phyloP scores from a whole-genome alignment of 1,140 invertebrate species.

The Zaprionus ghesquierei region DNA sequence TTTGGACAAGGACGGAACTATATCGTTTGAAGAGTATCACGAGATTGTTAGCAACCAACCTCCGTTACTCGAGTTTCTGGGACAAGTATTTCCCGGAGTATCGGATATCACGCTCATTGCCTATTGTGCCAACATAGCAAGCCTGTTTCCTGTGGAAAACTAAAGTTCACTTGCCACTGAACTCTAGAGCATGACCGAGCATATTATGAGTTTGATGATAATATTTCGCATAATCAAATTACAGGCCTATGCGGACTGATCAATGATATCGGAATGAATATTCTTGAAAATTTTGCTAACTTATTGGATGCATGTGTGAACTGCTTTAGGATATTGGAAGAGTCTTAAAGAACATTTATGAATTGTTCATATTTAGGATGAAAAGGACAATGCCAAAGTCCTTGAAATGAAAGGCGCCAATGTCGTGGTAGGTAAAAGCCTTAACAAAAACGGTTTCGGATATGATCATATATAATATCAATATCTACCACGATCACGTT shows the following conservation, averaged over 20 bases:
- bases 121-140: constrained; percentile 53
- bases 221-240: background rate
- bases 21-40: constrained; percentile 89
- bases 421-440: too few relatives aligned
- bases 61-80: constrained; percentile 89
- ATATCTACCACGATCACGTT: too few relatives aligned
- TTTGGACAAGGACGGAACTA: constrained; percentile 89
- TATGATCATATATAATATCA: too few relatives aligned
- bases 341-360: too few relatives aligned
- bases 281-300: background rate
- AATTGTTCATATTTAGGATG: too few relatives aligned
- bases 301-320: too few relatives aligned
- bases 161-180: background rate
- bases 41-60: constrained; percentile 86
- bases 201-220: background rate
- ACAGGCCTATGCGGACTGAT: background rate
- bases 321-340: too few relatives aligned
- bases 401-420: too few relatives aligned
- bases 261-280: background rate
- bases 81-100: constrained; percentile 88
- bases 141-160: constrained; percentile 27
- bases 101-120: constrained; percentile 57
- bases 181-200: too few relatives aligned
- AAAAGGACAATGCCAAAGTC: too few relatives aligned
- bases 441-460: too few relatives aligned